A percentile compares a stretch with the other conserved stretches of the same genome.
phyloP scores from a whole-genome alignment of 2,888 invertebrate species.

The Julus scanicus region DNA sequence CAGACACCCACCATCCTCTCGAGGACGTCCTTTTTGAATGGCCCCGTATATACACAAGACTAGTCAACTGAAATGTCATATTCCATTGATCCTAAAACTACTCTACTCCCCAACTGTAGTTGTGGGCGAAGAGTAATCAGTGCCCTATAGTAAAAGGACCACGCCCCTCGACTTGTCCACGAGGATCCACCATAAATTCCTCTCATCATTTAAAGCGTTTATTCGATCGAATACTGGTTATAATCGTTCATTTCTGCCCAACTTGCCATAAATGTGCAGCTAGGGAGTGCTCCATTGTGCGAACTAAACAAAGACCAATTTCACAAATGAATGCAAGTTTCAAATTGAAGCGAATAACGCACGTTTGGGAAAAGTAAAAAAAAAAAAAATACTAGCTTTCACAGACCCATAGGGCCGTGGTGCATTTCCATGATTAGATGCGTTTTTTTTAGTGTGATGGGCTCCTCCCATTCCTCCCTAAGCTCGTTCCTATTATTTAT shows the following conservation, averaged over 20 bases:
- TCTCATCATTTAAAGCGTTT: neutral
- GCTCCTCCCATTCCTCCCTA: neutral
- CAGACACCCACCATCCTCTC: too few relatives aligned
- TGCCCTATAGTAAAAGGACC: neutral
- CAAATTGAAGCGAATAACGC: neutral
- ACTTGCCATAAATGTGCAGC: neutral
- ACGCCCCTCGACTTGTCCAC: neutral
- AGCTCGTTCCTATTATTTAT: neutral
- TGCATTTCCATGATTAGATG: neutral
- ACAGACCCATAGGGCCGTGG: neutral
- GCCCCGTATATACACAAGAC: too few relatives aligned
- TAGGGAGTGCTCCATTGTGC: neutral
- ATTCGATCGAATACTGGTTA: neutral
- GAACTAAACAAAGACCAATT: constrained; percentile 2
- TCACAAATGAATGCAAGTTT: neutral
- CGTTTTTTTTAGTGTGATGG: neutral
- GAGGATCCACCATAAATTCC: neutral
- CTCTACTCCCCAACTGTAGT: too few relatives aligned
- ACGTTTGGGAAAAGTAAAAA: constrained; percentile 2
- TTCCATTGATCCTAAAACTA: too few relatives aligned
- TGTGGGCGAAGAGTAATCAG: too few relatives aligned
- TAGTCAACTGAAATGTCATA: too few relatives aligned
- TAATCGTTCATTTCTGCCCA: constrained; percentile 3
- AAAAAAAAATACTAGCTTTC: neutral
- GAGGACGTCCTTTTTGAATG: too few relatives aligned